Evolutionary conservation across 2,888 invertebrate species (phyloP).

Genomic region (Idaea aversata): DNA sequence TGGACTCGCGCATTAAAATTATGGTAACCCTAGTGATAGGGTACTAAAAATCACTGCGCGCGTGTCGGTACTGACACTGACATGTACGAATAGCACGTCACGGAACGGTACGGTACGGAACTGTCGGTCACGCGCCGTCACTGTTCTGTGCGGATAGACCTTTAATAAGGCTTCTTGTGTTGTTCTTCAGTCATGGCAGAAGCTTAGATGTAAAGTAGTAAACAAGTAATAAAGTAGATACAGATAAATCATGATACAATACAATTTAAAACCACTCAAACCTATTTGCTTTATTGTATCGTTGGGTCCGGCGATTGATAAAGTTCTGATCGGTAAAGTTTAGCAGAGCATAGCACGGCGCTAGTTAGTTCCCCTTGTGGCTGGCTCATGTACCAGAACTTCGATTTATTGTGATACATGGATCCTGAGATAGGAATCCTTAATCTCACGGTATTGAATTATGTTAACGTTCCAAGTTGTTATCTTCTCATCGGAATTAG

Average conservation of each 20-base stretch:
- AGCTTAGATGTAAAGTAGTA: too few relatives aligned
- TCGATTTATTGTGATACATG: slow-evolving; percentile 1
- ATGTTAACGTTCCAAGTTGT: not conserved
- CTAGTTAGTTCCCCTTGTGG: slow-evolving; percentile 34
- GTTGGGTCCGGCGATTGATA: slow-evolving; percentile 53
- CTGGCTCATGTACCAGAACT: slow-evolving; percentile 16
- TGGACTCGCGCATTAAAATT: too few relatives aligned
- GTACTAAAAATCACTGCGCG: too few relatives aligned
- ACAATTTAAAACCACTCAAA: not conserved
- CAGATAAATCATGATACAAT: not conserved
- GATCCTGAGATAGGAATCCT: not conserved
- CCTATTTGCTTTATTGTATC: slow-evolving; percentile 27
- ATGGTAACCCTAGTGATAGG: too few relatives aligned
- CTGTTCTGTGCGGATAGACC: too few relatives aligned
- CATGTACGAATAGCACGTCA: too few relatives aligned
- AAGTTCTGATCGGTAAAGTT: slow-evolving; percentile 70
- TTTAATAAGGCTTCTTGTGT: too few relatives aligned
- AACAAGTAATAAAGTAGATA: too few relatives aligned
- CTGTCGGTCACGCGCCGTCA: too few relatives aligned
- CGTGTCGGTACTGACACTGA: too few relatives aligned
- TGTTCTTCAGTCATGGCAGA: too few relatives aligned
- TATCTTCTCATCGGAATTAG: not conserved
- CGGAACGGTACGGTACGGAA: too few relatives aligned
- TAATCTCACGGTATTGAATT: not conserved
- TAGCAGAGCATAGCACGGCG: slow-evolving; percentile 32